phyloP scores from a whole-genome alignment of 2,888 invertebrate species.

The Xylota segnis region DNA sequence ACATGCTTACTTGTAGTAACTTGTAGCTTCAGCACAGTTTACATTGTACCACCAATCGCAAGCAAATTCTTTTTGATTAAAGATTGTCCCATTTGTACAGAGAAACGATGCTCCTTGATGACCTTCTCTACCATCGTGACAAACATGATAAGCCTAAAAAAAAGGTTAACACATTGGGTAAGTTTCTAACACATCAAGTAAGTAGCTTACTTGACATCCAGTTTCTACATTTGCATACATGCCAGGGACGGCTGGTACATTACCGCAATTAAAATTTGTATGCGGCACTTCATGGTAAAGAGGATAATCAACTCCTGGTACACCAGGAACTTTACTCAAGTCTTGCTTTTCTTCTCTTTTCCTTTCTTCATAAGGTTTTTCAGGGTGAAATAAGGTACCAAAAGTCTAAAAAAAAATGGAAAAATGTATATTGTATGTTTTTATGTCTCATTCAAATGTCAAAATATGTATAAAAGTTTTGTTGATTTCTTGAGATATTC shows the following conservation, averaged over 20 bases:
- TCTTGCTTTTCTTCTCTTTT: constrained; percentile 86
- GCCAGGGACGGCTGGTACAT: constrained; percentile 92
- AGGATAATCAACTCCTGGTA: constrained; percentile 92
- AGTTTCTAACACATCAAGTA: too few relatives aligned
- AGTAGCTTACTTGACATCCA: constrained; percentile 90
- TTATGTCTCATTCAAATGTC: too few relatives aligned
- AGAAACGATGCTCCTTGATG: constrained; percentile 93
- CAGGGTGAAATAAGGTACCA: constrained; percentile 82
- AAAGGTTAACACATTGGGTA: background rate
- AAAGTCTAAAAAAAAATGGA: constrained; percentile 79
- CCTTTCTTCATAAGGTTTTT: constrained; percentile 51
- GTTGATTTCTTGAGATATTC: too few relatives aligned
- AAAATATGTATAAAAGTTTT: too few relatives aligned
- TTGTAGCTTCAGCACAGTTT: constrained; percentile 90
- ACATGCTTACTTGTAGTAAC: constrained; percentile 90
- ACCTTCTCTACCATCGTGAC: constrained; percentile 94
- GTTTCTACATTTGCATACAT: constrained; percentile 97
- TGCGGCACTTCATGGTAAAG: constrained; percentile 91
- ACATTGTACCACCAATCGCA: constrained; percentile 98
- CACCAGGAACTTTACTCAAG: constrained; percentile 92
- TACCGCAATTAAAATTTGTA: constrained; percentile 91
- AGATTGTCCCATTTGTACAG: constrained; percentile 94
- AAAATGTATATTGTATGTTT: too few relatives aligned
- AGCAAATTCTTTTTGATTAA: constrained; percentile 93
- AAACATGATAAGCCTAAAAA: constrained; percentile 92